phyloP scores from a whole-genome alignment of 1,140 invertebrate genomes.

The Procambarus clarkii region DNA sequence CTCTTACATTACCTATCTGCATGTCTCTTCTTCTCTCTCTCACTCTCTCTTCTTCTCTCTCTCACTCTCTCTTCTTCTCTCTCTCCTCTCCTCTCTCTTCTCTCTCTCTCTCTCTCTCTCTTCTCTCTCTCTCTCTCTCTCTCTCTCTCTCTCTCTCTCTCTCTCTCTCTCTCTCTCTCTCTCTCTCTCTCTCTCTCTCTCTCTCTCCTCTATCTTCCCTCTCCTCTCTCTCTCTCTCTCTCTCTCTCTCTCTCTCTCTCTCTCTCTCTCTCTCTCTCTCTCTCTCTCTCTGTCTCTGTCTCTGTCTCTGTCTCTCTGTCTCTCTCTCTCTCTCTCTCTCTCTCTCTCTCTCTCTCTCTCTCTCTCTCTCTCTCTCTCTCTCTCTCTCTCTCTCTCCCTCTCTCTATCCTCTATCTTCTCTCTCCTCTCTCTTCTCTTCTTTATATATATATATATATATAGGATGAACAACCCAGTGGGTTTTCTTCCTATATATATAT shows the following conservation, averaged over 20 bases:
- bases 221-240: not conserved
- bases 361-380: slow-evolving; percentile 15
- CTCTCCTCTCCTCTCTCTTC: not conserved
- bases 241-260: slow-evolving; percentile 7
- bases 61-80: not conserved
- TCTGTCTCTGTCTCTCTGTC: slow-evolving; percentile 7
- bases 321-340: slow-evolving; percentile 15
- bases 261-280: not conserved
- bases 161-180: not conserved
- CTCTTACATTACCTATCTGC: too few relatives aligned
- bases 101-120: not conserved
- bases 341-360: slow-evolving; percentile 19
- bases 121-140: not conserved
- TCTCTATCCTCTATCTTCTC: too few relatives aligned
- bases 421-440: too few relatives aligned
- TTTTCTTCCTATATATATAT: too few relatives aligned
- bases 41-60: not conserved
- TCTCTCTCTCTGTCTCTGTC: slow-evolving; percentile 4
- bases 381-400: not conserved
- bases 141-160: not conserved
- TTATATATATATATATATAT: too few relatives aligned
- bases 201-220: too few relatives aligned
- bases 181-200: not conserved
- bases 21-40: not conserved
- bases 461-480: too few relatives aligned